Percentiles rank a stretch among this genome's conserved stretches.
Conservation (phyloP, 2,113 vertebrate species). For the Melanotaenia duboulayi region DNA sequence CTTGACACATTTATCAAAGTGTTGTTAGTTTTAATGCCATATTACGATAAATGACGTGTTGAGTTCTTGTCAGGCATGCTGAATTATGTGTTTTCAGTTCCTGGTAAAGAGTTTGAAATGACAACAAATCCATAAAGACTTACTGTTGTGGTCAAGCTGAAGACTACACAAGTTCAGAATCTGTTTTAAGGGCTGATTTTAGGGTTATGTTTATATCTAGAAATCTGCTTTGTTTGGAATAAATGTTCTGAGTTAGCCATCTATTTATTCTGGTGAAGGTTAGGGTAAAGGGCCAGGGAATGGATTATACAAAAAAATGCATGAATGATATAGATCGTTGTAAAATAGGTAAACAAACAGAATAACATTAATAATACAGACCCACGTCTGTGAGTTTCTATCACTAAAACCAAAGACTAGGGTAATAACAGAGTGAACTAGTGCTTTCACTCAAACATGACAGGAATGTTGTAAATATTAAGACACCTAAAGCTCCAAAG, state of each 20-base stretch:
- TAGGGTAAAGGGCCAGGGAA: background rate
- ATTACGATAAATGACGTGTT: constrained; percentile 37
- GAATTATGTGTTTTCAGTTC: background rate
- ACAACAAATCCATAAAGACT: background rate
- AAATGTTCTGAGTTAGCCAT: background rate
- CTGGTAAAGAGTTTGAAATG: background rate
- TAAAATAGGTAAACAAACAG: background rate
- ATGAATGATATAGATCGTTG: too few species aligned
- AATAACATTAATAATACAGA: background rate
- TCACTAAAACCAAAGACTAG: background rate
- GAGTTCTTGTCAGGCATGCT: constrained; percentile 4
- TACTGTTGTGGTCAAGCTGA: background rate
- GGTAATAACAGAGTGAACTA: constrained; percentile 5
- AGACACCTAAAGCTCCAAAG: background rate
- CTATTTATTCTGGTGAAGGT: background rate
- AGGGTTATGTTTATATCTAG: background rate
- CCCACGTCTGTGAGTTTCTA: background rate
- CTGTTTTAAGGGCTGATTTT: background rate
- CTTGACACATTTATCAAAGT: constrained; percentile 54
- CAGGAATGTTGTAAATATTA: background rate
- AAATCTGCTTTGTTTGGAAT: background rate
- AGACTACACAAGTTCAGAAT: background rate
- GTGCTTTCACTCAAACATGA: constrained; percentile 1
- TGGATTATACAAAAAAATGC: too few species aligned
- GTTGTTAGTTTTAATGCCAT: constrained; percentile 29